Evolutionary conservation across 2,113 vertebrate species (phyloP), one percentile per base, ranked within the genome.

Genomic region (Eurystomus gularis): DNA sequence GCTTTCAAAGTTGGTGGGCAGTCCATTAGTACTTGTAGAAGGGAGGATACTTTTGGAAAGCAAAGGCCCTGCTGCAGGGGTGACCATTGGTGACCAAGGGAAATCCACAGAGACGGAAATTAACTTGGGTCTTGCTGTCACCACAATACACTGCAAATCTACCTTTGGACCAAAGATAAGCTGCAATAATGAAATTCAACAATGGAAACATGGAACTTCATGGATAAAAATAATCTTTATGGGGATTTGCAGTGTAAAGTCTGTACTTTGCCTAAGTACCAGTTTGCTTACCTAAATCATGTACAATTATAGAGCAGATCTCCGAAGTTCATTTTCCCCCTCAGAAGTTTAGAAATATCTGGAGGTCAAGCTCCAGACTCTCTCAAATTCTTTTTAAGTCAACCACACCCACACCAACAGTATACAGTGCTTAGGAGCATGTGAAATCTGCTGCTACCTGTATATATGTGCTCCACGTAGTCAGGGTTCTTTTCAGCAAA

Each of bases 401-500:
- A 80, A 31, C 37, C 33, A 49, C 19, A 62, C 10, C 28, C 35
- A 60, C 18, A 28, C 19, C 68, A 28, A 58, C 10, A 55, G 5
- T 10, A 31, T 11, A 46, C 7, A 25, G 40, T 23, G 57, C 72
- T 87, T 68, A n/a, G 88, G 40, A 49, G 20, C n/a, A 60, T 2
- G 58, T 88, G 55, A 75, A 68, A 77, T 26, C 44, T 62, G 37
- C 49, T 75, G 33, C 87, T 97, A 98, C 98, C 98, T 97, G 98
- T 98, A 82, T 97, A 98, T 52, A 98, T 89, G 80, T 98, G 98
- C 60, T 95, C 91, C 51, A 65, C 54, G 26, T 97, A 98, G 11
- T 89, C 66, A 35, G 98, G 97, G 35, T 98, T 96, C 64, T 95
- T 96, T 94, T 96, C 94, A 66, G 85, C 93, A 93, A 98, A 98